Percentiles rank a stretch among this genome's conserved stretches.
Conservation (phyloP, 2,797 vertebrate species). For the Neosalanx taihuensis region DNA sequence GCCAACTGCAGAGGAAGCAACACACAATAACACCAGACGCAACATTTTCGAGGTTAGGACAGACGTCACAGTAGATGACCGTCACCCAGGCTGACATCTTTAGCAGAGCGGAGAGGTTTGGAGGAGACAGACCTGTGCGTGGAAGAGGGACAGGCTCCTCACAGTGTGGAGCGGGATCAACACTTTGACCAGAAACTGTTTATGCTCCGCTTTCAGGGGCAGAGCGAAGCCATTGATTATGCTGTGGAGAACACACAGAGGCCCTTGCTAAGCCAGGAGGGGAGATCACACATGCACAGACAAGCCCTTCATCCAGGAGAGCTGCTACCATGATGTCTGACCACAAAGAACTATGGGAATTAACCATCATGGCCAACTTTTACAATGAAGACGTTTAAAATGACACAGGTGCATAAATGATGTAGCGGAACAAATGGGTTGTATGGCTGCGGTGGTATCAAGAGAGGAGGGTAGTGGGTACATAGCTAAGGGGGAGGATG, state of each 20-base stretch:
- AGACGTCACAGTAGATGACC: not conserved
- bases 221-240: constrained; percentile 99
- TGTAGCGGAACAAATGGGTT: not conserved
- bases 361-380: not conserved
- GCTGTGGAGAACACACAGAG: constrained; percentile 62
- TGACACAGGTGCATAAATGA: constrained; percentile 12
- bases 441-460: not conserved
- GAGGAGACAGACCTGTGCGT: constrained; percentile 82
- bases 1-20: constrained; percentile 79
- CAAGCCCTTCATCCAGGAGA: constrained; percentile 29
- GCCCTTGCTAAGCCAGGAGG: not conserved
- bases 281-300: constrained; percentile 29
- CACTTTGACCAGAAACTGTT: constrained; percentile 99
- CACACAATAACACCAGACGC: not conserved
- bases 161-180: constrained; percentile 98
- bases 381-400: not conserved
- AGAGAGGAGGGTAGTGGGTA: not conserved
- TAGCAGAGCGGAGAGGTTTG: not conserved
- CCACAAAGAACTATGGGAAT: constrained; percentile 3
- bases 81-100: too few relatives aligned
- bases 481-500: not conserved
- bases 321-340: constrained; percentile 25
- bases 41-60: not conserved
- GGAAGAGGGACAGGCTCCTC: constrained; percentile 97
- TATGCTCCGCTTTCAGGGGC: constrained; percentile 99